Conservation (phyloP, 2,113 vertebrate species). For the Planiliza haematocheilus region DNA sequence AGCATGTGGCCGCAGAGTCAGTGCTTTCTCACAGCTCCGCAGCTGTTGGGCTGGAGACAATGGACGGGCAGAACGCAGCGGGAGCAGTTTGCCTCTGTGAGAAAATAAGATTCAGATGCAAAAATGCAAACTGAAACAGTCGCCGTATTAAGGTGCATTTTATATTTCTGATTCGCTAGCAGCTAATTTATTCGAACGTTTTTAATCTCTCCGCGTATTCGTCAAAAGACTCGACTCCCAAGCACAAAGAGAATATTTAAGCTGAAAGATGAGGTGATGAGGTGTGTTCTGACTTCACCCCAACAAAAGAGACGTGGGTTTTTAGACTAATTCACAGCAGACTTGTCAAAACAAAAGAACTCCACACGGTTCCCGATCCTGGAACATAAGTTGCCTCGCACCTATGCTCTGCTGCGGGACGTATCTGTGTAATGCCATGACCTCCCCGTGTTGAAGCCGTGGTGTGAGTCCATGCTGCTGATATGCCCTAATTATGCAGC, state of each 20-base stretch:
- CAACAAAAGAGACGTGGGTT: too few relatives aligned
- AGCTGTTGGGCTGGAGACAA: constrained; percentile 63
- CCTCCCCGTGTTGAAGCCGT: constrained; percentile 53
- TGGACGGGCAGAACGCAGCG: constrained; percentile 48
- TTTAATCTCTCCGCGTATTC: too few relatives aligned
- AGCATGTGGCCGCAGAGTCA: constrained; percentile 51
- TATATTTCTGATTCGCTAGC: too few relatives aligned
- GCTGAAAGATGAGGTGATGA: too few relatives aligned
- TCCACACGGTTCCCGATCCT: not conserved
- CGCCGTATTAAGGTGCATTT: not conserved
- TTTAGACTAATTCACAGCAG: too few relatives aligned
- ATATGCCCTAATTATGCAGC: constrained; percentile 64
- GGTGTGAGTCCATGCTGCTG: constrained; percentile 53
- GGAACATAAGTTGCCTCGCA: not conserved
- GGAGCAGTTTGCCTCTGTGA: constrained; percentile 27
- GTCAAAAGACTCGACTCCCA: too few relatives aligned
- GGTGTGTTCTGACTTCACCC: too few relatives aligned
- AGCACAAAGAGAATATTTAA: too few relatives aligned
- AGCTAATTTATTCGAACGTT: too few relatives aligned
- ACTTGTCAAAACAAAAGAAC: constrained; percentile 1
- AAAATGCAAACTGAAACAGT: not conserved
- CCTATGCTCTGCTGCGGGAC: not conserved
- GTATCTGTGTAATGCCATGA: constrained; percentile 45
- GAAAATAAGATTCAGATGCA: constrained; percentile 33
- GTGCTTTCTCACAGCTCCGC: constrained; percentile 43